phyloP scores from a whole-genome alignment of 2,113 vertebrate species.

The Ariopsis seemanni region DNA sequence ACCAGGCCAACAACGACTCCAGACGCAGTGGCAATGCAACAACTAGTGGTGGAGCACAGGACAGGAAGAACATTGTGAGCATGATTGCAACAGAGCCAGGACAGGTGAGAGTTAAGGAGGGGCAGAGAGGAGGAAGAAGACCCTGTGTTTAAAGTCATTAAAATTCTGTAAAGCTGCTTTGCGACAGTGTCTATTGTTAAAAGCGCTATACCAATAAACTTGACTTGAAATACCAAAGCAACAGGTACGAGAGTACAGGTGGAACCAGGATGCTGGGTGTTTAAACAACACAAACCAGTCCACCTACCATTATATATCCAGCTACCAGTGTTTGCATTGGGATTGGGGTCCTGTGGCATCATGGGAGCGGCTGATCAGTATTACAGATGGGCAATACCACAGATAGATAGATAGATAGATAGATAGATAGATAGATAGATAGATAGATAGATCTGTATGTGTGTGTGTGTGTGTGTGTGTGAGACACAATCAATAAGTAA shows the following conservation, averaged over 20 bases:
- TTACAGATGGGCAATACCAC: background rate
- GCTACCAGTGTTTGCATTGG: background rate
- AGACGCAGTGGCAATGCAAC: slow-evolving; percentile 53
- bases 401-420: too few species aligned
- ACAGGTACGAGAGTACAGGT: background rate
- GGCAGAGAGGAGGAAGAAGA: background rate
- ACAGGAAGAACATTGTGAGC: slow-evolving; percentile 85
- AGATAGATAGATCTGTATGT: too few species aligned
- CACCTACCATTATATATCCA: background rate
- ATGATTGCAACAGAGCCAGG: slow-evolving; percentile 75
- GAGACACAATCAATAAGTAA: too few species aligned
- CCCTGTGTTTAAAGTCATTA: background rate
- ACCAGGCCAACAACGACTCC: slow-evolving; percentile 66
- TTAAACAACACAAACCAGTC: background rate
- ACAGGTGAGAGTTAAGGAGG: slow-evolving; percentile 60
- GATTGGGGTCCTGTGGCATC: background rate
- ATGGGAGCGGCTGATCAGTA: background rate
- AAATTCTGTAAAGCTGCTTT: too few species aligned
- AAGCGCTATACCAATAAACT: too few species aligned
- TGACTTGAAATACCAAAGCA: background rate
- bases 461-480: too few species aligned
- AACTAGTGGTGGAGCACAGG: slow-evolving; percentile 64
- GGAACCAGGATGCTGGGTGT: background rate
- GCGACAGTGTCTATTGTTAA: too few species aligned
- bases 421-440: too few species aligned